Conservation (phyloP, 2,113 vertebrate genomes). For the Vulpes lagopus region DNA sequence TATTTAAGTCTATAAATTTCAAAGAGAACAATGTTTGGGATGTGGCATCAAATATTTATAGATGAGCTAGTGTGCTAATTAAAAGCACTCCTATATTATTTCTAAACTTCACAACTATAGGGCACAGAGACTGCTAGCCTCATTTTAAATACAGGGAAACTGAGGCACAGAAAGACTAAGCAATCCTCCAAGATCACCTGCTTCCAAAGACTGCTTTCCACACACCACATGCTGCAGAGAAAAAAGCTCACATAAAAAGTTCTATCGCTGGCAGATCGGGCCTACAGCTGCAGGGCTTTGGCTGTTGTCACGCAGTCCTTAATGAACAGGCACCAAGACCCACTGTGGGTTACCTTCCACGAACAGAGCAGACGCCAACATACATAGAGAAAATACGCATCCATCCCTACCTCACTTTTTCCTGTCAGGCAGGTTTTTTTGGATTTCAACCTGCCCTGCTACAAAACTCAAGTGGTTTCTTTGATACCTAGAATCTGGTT, state of each 20-base stretch:
- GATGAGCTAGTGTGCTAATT: background rate
- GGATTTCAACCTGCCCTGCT: constrained; percentile 42
- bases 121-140: background rate
- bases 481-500: background rate
- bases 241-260: background rate
- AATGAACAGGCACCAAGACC: background rate
- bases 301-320: background rate
- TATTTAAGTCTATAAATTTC: constrained; percentile 44
- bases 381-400: background rate
- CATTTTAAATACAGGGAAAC: background rate
- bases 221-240: background rate
- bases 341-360: background rate
- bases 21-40: constrained; percentile 53
- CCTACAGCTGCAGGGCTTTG: background rate
- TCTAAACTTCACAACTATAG: background rate
- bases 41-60: background rate
- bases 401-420: background rate
- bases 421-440: background rate
- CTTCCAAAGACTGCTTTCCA: background rate
- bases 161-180: background rate
- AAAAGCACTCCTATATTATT: background rate
- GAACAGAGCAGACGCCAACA: background rate
- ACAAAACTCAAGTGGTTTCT: constrained; percentile 36
- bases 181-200: background rate
- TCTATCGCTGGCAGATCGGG: background rate